Percentiles rank a stretch among this genome's conserved stretches.
Conservation (phyloP, 2,888 invertebrate species). For the Drosophila macrothrix region DNA sequence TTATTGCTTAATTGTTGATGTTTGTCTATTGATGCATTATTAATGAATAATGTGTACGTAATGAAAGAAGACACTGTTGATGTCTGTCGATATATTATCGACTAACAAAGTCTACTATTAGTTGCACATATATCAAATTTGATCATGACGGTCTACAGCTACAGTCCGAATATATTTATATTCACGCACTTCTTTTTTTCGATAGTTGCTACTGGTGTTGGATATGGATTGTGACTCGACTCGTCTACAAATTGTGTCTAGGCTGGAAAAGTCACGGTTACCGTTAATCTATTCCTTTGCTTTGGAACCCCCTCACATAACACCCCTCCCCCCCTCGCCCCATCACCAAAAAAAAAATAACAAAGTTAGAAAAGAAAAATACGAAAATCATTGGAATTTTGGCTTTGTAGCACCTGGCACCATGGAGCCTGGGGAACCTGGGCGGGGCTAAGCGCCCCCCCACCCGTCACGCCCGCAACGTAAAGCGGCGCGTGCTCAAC, state of each 20-base stretch:
- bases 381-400: conserved; percentile 51
- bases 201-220: neutral
- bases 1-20: neutral
- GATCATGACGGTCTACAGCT: neutral
- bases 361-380: conserved; percentile 16
- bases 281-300: conserved; percentile 2
- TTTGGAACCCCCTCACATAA: neutral
- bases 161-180: neutral
- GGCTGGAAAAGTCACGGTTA: conserved; percentile 17
- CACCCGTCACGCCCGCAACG: conserved; percentile 70
- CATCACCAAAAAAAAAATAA: neutral
- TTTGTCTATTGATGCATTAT: neutral
- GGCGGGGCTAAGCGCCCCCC: neutral
- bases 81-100: neutral
- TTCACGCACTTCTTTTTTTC: neutral
- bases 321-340: too few species aligned
- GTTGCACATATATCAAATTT: neutral
- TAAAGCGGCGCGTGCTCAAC: conserved; percentile 71
- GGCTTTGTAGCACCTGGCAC: conserved; percentile 30
- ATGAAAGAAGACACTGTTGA: neutral
- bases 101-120: neutral
- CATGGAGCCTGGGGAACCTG: neutral
- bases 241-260: conserved; percentile 22
- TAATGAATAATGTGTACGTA: neutral
- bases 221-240: neutral